phyloP scores from a whole-genome alignment of 2,888 invertebrate species.

The Rhagonycha fulva region DNA sequence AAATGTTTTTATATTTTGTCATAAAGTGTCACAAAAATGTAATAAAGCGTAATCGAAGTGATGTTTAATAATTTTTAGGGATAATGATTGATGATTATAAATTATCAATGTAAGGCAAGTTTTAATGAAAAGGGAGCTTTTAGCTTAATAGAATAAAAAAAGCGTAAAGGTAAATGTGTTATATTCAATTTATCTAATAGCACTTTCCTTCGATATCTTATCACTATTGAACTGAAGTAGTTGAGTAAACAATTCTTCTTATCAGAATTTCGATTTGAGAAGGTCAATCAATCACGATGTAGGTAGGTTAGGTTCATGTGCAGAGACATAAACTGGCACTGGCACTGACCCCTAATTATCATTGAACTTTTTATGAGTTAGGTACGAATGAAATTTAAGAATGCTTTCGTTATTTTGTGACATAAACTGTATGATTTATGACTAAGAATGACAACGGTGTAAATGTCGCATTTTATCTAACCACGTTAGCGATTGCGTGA shows the following conservation, averaged over 20 bases:
- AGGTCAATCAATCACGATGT: constrained; percentile 35
- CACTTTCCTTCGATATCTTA: constrained; percentile 6
- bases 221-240: neutral
- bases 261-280: constrained; percentile 33
- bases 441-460: constrained; percentile 39
- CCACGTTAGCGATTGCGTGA: constrained; percentile 39
- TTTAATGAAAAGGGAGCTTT: neutral
- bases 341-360: constrained; percentile 35
- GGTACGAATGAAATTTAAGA: constrained; percentile 38
- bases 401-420: constrained; percentile 42
- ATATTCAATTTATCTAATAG: constrained; percentile 8
- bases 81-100: constrained; percentile 1
- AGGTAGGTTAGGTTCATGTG: constrained; percentile 33
- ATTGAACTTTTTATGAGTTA: constrained; percentile 36
- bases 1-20: neutral
- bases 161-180: neutral
- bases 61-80: neutral
- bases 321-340: constrained; percentile 32
- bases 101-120: neutral
- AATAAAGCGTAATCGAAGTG: neutral
- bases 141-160: neutral
- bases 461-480: constrained; percentile 41
- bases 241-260: constrained; percentile 1
- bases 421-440: constrained; percentile 43
- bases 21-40: neutral